These are phyloP conservation scores for Panthera uncia DNA, from an alignment of 2,113 vertebrate genomes.

Conservation along the genomic window DNA sequence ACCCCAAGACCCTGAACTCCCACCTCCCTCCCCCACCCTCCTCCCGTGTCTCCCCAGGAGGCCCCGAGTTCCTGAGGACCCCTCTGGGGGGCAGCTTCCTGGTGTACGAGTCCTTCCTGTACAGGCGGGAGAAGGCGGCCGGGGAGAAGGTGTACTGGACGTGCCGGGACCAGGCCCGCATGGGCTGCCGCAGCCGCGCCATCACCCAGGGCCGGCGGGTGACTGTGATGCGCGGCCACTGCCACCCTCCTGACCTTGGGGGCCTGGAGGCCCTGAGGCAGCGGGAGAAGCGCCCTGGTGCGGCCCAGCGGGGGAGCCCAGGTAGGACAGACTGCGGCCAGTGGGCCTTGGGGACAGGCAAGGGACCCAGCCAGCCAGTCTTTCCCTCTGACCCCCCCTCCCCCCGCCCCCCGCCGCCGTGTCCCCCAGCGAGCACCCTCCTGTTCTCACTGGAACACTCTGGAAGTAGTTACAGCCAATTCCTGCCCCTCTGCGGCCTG, in stretches of 20 bases:
- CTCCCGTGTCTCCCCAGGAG: not conserved
- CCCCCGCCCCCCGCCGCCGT: too few relatives aligned
- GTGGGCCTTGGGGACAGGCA: not conserved
- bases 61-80: constrained; percentile 69
- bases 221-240: constrained; percentile 67
- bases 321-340: not conserved
- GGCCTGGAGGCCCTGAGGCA: constrained; percentile 68
- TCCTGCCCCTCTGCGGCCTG: not conserved
- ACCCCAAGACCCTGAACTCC: not conserved
- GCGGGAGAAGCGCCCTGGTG: not conserved
- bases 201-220: constrained; percentile 69
- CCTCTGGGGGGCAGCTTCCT: constrained; percentile 75
- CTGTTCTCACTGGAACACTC: not conserved
- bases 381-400: not conserved
- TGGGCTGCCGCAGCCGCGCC: constrained; percentile 71
- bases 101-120: constrained; percentile 72
- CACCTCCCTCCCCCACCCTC: not conserved
- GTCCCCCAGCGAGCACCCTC: not conserved
- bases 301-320: not conserved
- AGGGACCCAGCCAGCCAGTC: not conserved
- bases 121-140: constrained; percentile 47
- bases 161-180: constrained; percentile 70
- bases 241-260: constrained; percentile 64
- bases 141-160: constrained; percentile 75
- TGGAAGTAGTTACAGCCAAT: not conserved